These are phyloP conservation scores for Scatophagus argus DNA, from an alignment of 2,113 vertebrate species.

Conservation along the genomic window DNA sequence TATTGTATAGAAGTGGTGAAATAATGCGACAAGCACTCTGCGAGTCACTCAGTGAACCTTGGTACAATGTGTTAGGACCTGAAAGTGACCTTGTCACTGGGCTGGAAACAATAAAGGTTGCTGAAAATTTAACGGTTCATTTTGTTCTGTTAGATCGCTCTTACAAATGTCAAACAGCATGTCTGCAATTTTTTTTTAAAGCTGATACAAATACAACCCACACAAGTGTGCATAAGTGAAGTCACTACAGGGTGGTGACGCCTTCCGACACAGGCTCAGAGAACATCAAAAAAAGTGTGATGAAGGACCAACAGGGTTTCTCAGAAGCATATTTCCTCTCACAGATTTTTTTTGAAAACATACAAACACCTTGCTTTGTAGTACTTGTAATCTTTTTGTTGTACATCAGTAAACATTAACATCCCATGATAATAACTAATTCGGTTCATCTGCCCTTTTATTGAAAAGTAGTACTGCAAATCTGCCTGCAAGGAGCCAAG, in stretches of 20 bases:
- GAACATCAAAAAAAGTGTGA: neutral
- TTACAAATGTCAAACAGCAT: neutral
- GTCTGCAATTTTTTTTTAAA: neutral
- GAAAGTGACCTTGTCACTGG: slow-evolving; percentile 29
- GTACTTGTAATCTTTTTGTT: neutral
- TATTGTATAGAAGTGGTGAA: slow-evolving; percentile 55
- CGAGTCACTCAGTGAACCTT: neutral
- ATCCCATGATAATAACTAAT: neutral
- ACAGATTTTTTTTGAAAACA: neutral
- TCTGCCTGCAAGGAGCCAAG: neutral
- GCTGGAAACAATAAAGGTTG: slow-evolving; percentile 10
- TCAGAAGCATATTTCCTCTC: neutral
- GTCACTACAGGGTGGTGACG: neutral
- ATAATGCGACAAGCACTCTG: neutral
- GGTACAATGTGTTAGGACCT: neutral
- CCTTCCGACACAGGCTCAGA: neutral
- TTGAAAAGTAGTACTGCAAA: neutral
- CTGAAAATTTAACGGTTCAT: slow-evolving; percentile 28
- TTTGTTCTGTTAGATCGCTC: slow-evolving; percentile 16
- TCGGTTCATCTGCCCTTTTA: neutral
- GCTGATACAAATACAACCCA: neutral
- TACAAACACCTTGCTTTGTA: neutral
- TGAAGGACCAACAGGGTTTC: neutral
- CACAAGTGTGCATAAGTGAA: neutral
- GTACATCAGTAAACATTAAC: neutral